Evolutionary conservation across 2,113 vertebrate species (phyloP).

Genomic region (Rhinichthys klamathensis): DNA sequence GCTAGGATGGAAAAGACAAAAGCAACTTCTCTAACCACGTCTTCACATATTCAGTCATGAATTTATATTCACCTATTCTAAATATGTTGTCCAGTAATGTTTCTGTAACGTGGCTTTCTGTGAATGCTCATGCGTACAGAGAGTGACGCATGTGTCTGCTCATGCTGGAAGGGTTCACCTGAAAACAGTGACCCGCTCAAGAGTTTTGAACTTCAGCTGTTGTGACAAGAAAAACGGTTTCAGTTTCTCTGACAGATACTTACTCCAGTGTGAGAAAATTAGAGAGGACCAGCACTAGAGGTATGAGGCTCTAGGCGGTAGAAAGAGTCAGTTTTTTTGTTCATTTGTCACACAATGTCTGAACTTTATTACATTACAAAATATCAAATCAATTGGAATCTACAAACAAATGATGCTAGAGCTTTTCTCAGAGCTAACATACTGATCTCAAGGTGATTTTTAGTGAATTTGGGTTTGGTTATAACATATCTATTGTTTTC

Average conservation of each 20-base stretch:
- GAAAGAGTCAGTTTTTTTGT: neutral
- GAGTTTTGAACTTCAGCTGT: slow-evolving; percentile 64
- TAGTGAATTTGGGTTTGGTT: too few species aligned
- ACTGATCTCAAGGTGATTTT: too few species aligned
- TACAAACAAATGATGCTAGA: neutral
- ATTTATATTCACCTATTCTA: too few species aligned
- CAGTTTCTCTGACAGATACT: slow-evolving; percentile 6
- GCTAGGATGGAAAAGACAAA: too few species aligned
- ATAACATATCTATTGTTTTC: too few species aligned
- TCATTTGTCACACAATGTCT: neutral
- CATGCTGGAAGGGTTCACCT: too few species aligned
- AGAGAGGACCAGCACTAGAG: neutral
- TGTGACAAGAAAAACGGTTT: slow-evolving; percentile 39
- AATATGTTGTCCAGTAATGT: slow-evolving; percentile 13
- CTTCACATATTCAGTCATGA: too few species aligned
- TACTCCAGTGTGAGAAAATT: neutral
- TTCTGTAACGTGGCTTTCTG: too few species aligned
- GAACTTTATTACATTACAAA: neutral
- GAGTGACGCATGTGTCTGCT: slow-evolving; percentile 59
- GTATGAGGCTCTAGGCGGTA: neutral
- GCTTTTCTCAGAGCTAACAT: too few species aligned
- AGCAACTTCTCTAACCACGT: too few species aligned
- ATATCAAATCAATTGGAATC: neutral
- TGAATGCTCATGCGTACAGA: slow-evolving; percentile 25
- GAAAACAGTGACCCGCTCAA: too few species aligned